Evolutionary conservation across 1,140 invertebrate species (phyloP).

Genomic region (Andrena cerasifolii): DNA sequence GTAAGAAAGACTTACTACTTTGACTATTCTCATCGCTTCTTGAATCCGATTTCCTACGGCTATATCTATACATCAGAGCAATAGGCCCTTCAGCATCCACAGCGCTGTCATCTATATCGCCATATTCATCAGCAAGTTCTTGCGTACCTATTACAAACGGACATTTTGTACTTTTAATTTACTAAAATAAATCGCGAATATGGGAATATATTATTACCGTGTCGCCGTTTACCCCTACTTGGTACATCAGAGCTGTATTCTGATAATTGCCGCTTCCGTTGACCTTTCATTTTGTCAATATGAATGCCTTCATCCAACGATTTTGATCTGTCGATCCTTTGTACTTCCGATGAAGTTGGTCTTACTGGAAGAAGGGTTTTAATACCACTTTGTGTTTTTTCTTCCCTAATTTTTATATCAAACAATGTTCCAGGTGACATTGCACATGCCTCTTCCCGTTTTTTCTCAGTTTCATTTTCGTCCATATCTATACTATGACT

Average conservation of each 20-base stretch:
- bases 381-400: conserved; percentile 77
- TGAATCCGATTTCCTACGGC: conserved; percentile 77
- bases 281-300: conserved; percentile 63
- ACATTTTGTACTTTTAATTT: conserved; percentile 33
- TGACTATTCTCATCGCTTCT: conserved; percentile 79
- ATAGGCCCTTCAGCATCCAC: conserved; percentile 76
- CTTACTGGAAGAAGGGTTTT: conserved; percentile 83
- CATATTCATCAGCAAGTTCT: conserved; percentile 74
- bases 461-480: conserved; percentile 62
- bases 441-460: conserved; percentile 68
- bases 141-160: conserved; percentile 63
- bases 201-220: conserved; percentile 65
- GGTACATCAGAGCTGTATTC: conserved; percentile 70
- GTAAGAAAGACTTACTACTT: conserved; percentile 73
- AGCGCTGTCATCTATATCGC: conserved; percentile 76
- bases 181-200: conserved; percentile 19
- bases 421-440: conserved; percentile 79
- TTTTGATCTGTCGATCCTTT: conserved; percentile 69
- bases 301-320: conserved; percentile 68
- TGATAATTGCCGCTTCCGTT: conserved; percentile 71
- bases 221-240: conserved; percentile 68
- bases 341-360: conserved; percentile 58
- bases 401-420: conserved; percentile 76
- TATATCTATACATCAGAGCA: conserved; percentile 77
- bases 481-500: conserved; percentile 67